Evolutionary conservation across 1,140 invertebrate species (phyloP), one percentile per base, ranked within the genome.

Genomic region (Heliconius hermathena): DNA sequence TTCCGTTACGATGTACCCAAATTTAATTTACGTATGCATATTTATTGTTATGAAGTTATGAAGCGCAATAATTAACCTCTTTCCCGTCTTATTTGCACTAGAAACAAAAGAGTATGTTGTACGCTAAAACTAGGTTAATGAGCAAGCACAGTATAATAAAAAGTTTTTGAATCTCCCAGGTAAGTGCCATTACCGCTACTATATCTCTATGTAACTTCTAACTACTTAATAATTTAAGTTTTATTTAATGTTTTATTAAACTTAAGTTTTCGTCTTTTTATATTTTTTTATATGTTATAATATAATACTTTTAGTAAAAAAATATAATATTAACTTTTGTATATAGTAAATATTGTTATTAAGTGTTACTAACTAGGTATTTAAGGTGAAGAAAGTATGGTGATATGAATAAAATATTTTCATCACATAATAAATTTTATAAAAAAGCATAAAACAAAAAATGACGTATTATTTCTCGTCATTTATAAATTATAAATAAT

Each of bases 31-130:
- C 3, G 60, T 66, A 16, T 22, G 8, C n/a, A 57, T 66, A 66
- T 66, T 66, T 66, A 26, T 26, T 29, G 13, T 29, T 66, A 66
- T 29, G 57, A 66, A 11, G 57, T 66, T 66, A 66, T 66, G 60
- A 66, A 66, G 60, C 22, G 60, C 60, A 66, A 26, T 66, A 66
- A 66, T 66, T 66, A 66, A 66, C 60, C 60, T 22, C 60, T 66
- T 66, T 66, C 22, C 26, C 60, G 60, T 66, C 60, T 26, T 66
- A 66, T 66, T 66, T 66, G 60, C 60, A 66, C 60, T 26, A 66
- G 60, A 66, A 66, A 66, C 60, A 66, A 66, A 66, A 66, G 60
- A 66, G 60, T 66, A 66, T 66, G 60, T 26, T 66, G 60, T 66
- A 66, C 26, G 22, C 22, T 29, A 66, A 66, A 66, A 66, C 60